A percentile compares a stretch with the other conserved stretches of the same genome.
Conservation (phyloP, 1,140 invertebrate species). For the Coelopa frigida region DNA sequence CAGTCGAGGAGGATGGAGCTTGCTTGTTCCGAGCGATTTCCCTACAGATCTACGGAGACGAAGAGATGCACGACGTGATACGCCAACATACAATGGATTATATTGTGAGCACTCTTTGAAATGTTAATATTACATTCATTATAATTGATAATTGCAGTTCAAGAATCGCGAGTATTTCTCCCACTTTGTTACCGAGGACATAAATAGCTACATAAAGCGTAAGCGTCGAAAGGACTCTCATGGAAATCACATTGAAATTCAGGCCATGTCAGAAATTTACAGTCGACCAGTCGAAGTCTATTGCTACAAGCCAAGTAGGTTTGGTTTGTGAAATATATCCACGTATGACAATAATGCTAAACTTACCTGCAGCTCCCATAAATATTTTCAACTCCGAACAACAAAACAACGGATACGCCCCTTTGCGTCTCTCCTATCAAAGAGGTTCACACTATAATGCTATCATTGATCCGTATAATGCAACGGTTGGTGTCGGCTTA, state of each 20-base stretch:
- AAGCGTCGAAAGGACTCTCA: conserved; percentile 74
- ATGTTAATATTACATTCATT: too few species aligned
- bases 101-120: conserved; percentile 57
- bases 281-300: conserved; percentile 90
- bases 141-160: conserved; percentile 27
- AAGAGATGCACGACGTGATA: conserved; percentile 83
- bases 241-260: conserved; percentile 92
- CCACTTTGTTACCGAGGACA: conserved; percentile 91
- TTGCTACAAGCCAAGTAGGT: conserved; percentile 73
- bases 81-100: conserved; percentile 89
- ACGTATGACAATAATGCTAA: too few species aligned
- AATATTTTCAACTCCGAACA: conserved; percentile 78
- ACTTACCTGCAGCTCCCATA: conserved; percentile 64
- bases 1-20: conserved; percentile 88
- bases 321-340: too few species aligned
- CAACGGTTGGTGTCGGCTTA: conserved; percentile 77
- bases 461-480: conserved; percentile 80
- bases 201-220: conserved; percentile 75
- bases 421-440: conserved; percentile 86
- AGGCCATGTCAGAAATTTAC: conserved; percentile 89
- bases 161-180: conserved; percentile 86
- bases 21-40: conserved; percentile 88
- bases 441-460: conserved; percentile 87
- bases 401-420: conserved; percentile 69
- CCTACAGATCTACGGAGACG: conserved; percentile 88